Evolutionary conservation across 2,113 vertebrate genomes (phyloP), one percentile per base, ranked within the genome.

Genomic region (Oncorhynchus keta): DNA sequence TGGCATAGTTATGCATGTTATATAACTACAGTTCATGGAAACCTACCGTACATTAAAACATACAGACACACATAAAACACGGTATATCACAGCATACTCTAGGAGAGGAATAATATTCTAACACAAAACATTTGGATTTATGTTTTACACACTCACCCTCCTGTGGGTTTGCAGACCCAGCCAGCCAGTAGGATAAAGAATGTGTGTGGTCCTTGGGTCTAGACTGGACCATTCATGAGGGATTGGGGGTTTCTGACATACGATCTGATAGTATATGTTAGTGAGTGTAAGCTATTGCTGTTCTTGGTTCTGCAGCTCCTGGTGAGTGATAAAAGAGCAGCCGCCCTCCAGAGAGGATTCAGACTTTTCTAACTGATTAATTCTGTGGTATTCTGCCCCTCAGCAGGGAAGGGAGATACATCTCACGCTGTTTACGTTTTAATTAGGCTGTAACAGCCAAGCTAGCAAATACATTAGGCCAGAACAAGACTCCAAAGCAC

Each of bases 321-420:
- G 73, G 30, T 59, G 1, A 7, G 72, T 39, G 55, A 28, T n/a
- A 39, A n/a, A 39, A 39, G 3, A 76, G 28, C 39, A 5, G 14
- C 64, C 64, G 61, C 28, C 66, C 69, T 39, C 45, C 45, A 5
- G 5, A 78, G 67, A 65, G 65, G 45, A 16, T 55, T 55, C 30
- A 70, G 66, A 70, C 62, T 76, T 76, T 51, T 39, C 71, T 66
- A 66, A 76, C 35, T 81, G 45, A 67, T 73, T 75, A 3, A 74
- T 79, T 68, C 71, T 64, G 57, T 75, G 55, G 35, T 71, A 64
- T 39, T 74, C 64, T 74, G 24, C 5, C 3, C n/a, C 20, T 73
- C 71, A 67, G 22, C 35, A 57, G 13, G 48, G 72, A 59, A 59
- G 70, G 65, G 35, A 72, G 9, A 30, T 49, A 72, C 2, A 14